These are phyloP conservation scores for Lathamus discolor DNA, from an alignment of 2,113 vertebrate species.

Conservation along the genomic window DNA sequence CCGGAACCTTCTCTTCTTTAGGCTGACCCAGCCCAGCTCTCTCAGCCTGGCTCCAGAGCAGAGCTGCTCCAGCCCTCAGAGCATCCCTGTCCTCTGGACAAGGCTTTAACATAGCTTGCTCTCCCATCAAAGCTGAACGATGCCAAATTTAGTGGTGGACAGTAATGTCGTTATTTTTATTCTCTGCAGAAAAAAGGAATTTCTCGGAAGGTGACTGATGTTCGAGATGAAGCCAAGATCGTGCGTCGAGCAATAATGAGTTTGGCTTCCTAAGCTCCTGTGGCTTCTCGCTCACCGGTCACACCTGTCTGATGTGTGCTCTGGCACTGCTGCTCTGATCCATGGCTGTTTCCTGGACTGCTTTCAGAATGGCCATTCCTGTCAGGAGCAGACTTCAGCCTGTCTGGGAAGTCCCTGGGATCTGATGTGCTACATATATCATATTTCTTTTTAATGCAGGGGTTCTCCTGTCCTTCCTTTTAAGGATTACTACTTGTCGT, in stretches of 20 bases:
- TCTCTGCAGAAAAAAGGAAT: conserved; percentile 75
- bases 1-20: rapidly evolving
- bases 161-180: not conserved
- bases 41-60: not conserved
- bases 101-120: rapidly evolving
- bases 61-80: not conserved
- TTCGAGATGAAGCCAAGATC: conserved; percentile 71
- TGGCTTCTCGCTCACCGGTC: rapidly evolving
- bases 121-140: rapidly evolving
- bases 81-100: not conserved
- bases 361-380: not conserved
- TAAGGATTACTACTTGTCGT: not conserved
- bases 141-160: not conserved
- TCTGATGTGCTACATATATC: not conserved
- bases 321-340: not conserved
- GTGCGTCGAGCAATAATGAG: conserved; percentile 73
- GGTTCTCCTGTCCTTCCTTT: not conserved
- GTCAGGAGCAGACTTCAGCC: not conserved
- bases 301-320: too few species aligned
- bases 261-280: conserved; percentile 5
- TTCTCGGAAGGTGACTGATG: conserved; percentile 63
- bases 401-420: not conserved
- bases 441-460: not conserved
- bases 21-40: not conserved
- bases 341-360: not conserved